A percentile compares a stretch with the other conserved stretches of the same genome.
phyloP scores from a whole-genome alignment of 2,888 invertebrate species.

The Thera britannica region DNA sequence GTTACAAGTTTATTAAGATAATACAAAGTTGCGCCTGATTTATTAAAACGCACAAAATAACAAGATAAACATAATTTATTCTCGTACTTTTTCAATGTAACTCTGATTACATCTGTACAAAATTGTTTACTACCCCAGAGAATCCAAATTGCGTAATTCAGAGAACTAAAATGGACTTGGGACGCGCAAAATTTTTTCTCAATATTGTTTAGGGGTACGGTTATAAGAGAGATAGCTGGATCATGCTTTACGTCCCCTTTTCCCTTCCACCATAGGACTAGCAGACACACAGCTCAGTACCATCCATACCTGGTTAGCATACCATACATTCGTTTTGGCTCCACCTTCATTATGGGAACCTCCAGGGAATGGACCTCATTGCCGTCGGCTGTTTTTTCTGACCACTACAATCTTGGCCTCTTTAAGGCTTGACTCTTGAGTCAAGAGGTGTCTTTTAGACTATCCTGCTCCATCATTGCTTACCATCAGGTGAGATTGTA shows the following conservation, averaged over 20 bases:
- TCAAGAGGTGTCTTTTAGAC: too few species aligned
- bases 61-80: slow-evolving; percentile 39
- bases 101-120: slow-evolving; percentile 42
- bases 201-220: slow-evolving; percentile 30
- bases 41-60: slow-evolving; percentile 37
- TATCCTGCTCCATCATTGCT: too few species aligned
- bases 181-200: slow-evolving; percentile 31
- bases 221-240: slow-evolving; percentile 7
- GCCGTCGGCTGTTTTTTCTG: too few species aligned
- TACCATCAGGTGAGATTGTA: too few species aligned
- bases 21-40: slow-evolving; percentile 31
- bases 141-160: slow-evolving; percentile 37
- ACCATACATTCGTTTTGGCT: too few species aligned
- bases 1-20: slow-evolving; percentile 19
- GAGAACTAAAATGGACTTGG: slow-evolving; percentile 40
- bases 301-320: too few species aligned
- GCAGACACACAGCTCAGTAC: too few species aligned
- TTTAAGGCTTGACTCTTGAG: too few species aligned
- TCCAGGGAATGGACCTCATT: too few species aligned
- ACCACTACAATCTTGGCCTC: too few species aligned
- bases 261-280: too few species aligned
- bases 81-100: slow-evolving; percentile 42
- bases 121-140: slow-evolving; percentile 38
- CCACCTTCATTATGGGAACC: too few species aligned
- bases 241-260: not conserved